A percentile compares a stretch with the other conserved stretches of the same genome.
These are phyloP conservation scores for Aplysina aerophoba DNA, from an alignment of 37 sponge, comb jelly and placozoan species.

Conservation along the genomic window DNA sequence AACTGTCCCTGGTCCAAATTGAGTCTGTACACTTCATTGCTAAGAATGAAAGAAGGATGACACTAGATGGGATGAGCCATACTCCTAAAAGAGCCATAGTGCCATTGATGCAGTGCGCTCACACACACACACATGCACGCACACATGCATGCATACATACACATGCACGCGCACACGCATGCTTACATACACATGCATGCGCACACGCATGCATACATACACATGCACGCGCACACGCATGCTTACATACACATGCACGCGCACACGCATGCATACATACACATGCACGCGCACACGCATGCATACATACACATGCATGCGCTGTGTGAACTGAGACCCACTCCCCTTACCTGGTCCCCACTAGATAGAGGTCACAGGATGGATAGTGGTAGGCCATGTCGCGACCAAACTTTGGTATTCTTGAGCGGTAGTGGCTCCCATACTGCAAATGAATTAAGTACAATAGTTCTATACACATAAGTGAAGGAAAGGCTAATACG, in stretches of 20 bases:
- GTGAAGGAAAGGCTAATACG: neutral
- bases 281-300: too few relatives aligned
- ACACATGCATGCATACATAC: neutral
- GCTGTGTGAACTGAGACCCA: neutral
- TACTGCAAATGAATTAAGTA: constrained; percentile 33
- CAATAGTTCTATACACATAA: neutral
- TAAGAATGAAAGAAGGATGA: constrained; percentile 11
- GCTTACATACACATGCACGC: too few relatives aligned
- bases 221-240: too few relatives aligned
- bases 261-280: too few relatives aligned
- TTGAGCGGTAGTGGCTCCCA: constrained; percentile 85
- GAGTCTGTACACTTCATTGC: constrained; percentile 88
- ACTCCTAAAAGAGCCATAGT: too few relatives aligned
- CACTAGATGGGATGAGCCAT: neutral
- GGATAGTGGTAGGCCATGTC: constrained; percentile 91
- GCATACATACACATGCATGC: neutral
- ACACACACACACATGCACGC: neutral
- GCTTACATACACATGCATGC: neutral
- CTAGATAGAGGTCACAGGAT: constrained; percentile 93
- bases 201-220: neutral
- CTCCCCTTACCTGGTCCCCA: constrained; percentile 58
- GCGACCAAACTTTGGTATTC: constrained; percentile 94
- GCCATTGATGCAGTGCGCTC: too few relatives aligned
- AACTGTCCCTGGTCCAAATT: constrained; percentile 92
- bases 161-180: neutral